Evolutionary conservation across 2,113 vertebrate species (phyloP), one percentile per base, ranked within the genome.

Genomic region (Prietella phreatophila): DNA sequence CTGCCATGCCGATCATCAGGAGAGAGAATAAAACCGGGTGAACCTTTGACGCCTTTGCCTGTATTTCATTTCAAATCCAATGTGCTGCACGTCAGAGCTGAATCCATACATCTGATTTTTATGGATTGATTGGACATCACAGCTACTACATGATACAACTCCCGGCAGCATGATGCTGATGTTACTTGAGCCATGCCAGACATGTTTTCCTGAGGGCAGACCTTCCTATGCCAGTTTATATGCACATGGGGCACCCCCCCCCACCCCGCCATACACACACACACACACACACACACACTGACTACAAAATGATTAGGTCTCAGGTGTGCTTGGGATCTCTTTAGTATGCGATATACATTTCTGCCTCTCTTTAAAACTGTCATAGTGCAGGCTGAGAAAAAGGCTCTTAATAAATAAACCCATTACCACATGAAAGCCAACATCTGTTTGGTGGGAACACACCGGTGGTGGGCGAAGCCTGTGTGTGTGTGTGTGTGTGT

Each of bases 361-460:
- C 82, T 39, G 7, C 42, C 85, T 47, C 71, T 79, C 81, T 69
- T 79, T 75, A 55, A 91, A 90, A 39, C 61, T 63, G 53, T 79
- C 63, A 82, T 85, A 58, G 39, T 4, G 11, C 85, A 88, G 88
- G 33, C 33, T n/a, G 82, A 89, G 84, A 83, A 85, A 67, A 0
- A 73, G 82, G 50, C 78, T 91, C 89, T 90, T 93, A 93, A 94
- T 93, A 92, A 94, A 93, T 93, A 94, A 94, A 92, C 88, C 90
- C 91, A 92, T 95, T 94, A 94, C 87, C 93, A 93, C 94, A 94
- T 91, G 93, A 95, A 94, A 93, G 93, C 91, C 90, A 93, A 92
- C 94, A 94, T 93, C 93, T 95, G 94, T 91, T 89, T 83, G 11
- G 58, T 50, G 83, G 58, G 83, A 83, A 79, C 58, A 63, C 71